Evolutionary conservation across 2,888 invertebrate genomes (phyloP), one percentile per base, ranked within the genome.

Genomic region (Ceramica pisi): DNA sequence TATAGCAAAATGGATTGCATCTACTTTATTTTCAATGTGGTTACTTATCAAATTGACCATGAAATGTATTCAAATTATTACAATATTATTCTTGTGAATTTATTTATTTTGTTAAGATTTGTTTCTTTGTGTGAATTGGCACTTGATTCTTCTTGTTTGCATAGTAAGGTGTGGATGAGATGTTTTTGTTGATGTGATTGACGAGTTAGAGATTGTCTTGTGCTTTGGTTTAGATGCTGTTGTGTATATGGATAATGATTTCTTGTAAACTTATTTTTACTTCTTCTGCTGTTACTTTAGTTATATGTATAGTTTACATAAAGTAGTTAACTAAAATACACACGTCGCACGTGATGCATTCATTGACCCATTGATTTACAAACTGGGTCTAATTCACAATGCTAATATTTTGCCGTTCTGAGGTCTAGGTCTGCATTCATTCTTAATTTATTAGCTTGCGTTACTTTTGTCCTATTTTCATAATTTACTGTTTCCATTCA

Each of bases 31-130:
- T 75, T 87, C 83, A 84, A 80, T 91, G 90, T 87, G 92, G 93
- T 93, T 90, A 89, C 90, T 86, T 89, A 87, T 90, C 91, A 93
- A 94, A 95, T 94, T 95, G 95, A 94, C 94, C 95, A 89, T 93
- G 91, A 89, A 90, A 91, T 86, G 86, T 92, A 93, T 94, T 92
- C 85, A 90, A 92, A 91, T 89, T 82, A 81, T 83, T 82, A 80
- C 77, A 76, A 81, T 81, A 71, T 78, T 75, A 80, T 86, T 85
- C 78, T 71, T 67, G 53, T 64, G 55, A 2, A 48, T 75, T 73
- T 83, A 67, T 69, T 65, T 78, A 38, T 64, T 63, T 71, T 79
- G 60, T 64, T 31, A 23, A 38, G 44, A 48, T 63, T 55, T 14
- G 38, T 67, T 75, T 63, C 67, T 71, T 85, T 85, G 87, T 91